Percentiles rank a stretch among this genome's conserved stretches.
These are phyloP conservation scores for Harpagoxenus sublaevis DNA, from an alignment of 2,888 invertebrate genomes.

Conservation along the genomic window DNA sequence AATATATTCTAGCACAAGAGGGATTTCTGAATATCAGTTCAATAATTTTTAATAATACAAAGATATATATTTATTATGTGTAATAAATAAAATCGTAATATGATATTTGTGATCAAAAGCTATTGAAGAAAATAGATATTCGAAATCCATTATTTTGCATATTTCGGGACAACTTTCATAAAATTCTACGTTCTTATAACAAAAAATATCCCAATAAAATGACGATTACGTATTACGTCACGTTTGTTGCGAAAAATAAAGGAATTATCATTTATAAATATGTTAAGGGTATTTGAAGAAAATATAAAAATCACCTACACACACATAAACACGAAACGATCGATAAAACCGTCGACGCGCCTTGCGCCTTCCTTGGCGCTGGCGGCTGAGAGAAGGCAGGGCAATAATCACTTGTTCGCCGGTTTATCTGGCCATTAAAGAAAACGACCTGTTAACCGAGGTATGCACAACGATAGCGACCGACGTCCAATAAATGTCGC, in stretches of 20 bases:
- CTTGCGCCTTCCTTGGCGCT: constrained; percentile 9
- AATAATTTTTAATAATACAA: constrained; percentile 9
- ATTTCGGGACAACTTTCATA: not conserved
- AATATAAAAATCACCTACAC: not conserved
- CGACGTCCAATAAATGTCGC: constrained; percentile 73
- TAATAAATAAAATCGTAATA: constrained; percentile 13
- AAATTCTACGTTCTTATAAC: not conserved
- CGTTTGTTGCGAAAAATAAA: not conserved
- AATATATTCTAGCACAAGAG: constrained; percentile 7
- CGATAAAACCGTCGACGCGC: constrained; percentile 15
- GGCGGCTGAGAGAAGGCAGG: constrained; percentile 11
- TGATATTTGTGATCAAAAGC: not conserved
- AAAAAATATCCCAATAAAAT: not conserved
- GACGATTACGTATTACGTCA: not conserved
- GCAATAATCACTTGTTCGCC: constrained; percentile 61
- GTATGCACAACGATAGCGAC: constrained; percentile 60
- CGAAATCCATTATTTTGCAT: not conserved
- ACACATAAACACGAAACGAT: not conserved
- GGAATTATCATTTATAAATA: not conserved
- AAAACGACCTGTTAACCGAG: constrained; percentile 79
- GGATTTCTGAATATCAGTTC: not conserved
- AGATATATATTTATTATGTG: not conserved
- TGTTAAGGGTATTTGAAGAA: not conserved
- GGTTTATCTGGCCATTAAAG: constrained; percentile 80
- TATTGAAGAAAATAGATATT: not conserved